These are phyloP conservation scores for Chionomys nivalis DNA, from an alignment of 2,113 vertebrate species.

Conservation along the genomic window DNA sequence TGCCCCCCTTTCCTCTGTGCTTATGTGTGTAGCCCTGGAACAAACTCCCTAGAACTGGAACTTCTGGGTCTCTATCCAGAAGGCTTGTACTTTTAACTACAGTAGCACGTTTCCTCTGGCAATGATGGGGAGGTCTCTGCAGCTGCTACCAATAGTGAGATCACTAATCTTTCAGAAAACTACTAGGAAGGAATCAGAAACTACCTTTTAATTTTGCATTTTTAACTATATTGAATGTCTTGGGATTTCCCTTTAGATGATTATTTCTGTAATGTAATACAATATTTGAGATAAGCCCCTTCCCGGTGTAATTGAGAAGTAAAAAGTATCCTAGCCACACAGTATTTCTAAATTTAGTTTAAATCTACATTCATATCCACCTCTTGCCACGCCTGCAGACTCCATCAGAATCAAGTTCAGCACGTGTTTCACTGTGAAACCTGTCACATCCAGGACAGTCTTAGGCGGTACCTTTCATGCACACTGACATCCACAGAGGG, in stretches of 20 bases:
- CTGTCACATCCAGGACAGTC: neutral
- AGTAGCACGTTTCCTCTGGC: neutral
- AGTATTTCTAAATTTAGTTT: neutral
- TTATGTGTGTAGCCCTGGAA: neutral
- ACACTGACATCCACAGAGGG: neutral
- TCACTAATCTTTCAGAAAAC: neutral
- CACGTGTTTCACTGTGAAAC: neutral
- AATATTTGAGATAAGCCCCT: constrained; percentile 14
- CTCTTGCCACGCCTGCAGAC: neutral
- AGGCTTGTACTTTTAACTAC: neutral
- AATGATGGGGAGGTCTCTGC: neutral
- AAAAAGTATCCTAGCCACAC: neutral
- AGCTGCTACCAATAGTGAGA: neutral
- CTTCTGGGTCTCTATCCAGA: neutral
- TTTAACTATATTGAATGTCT: neutral
- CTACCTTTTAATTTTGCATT: neutral
- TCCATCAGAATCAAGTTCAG: neutral
- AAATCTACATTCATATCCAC: neutral
- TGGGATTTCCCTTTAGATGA: neutral
- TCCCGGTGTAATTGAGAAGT: neutral
- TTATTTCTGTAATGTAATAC: neutral
- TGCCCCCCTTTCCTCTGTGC: neutral
- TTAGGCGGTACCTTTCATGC: neutral
- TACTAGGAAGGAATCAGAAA: neutral
- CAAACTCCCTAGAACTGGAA: neutral